phyloP scores from a whole-genome alignment of 2,797 vertebrate genomes.

The Rhodeus uyekii region DNA sequence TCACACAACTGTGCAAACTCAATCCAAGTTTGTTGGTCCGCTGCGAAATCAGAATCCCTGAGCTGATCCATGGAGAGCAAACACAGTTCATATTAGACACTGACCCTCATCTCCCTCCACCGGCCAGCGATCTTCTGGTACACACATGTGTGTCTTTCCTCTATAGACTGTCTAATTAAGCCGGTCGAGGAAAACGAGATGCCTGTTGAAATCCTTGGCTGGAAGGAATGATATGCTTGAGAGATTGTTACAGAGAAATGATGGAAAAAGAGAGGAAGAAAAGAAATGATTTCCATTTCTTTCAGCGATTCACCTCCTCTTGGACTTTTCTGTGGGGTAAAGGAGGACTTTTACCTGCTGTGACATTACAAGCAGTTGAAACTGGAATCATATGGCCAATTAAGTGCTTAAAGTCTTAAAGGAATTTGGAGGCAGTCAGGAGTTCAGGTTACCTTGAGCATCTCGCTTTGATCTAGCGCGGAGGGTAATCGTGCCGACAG shows the following conservation, averaged over 20 bases:
- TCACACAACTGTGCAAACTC: conserved; percentile 2
- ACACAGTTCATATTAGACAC: conserved; percentile 18
- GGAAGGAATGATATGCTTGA: conserved; percentile 31
- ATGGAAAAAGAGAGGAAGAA: conserved; percentile 36
- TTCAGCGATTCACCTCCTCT: conserved; percentile 39
- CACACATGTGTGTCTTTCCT: conserved; percentile 20
- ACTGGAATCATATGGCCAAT: conserved; percentile 68
- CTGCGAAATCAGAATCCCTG: conserved; percentile 1
- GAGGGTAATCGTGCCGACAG: conserved; percentile 55
- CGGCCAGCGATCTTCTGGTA: conserved; percentile 14
- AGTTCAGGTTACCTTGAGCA: conserved; percentile 67
- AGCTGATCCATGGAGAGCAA: neutral
- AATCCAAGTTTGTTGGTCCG: neutral
- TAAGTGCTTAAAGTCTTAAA: conserved; percentile 70
- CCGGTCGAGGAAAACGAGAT: conserved; percentile 14
- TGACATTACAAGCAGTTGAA: conserved; percentile 57
- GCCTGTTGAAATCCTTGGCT: conserved; percentile 32
- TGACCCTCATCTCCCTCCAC: neutral
- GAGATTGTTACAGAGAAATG: conserved; percentile 19
- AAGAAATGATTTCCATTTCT: conserved; percentile 47
- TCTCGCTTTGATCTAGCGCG: conserved; percentile 69
- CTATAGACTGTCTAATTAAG: conserved; percentile 33
- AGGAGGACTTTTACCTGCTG: conserved; percentile 42
- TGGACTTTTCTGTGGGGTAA: conserved; percentile 31
- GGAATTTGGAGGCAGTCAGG: conserved; percentile 74